These are phyloP conservation scores for Coturnix japonica DNA, from an alignment of 2,113 vertebrate species.

Conservation along the genomic window DNA sequence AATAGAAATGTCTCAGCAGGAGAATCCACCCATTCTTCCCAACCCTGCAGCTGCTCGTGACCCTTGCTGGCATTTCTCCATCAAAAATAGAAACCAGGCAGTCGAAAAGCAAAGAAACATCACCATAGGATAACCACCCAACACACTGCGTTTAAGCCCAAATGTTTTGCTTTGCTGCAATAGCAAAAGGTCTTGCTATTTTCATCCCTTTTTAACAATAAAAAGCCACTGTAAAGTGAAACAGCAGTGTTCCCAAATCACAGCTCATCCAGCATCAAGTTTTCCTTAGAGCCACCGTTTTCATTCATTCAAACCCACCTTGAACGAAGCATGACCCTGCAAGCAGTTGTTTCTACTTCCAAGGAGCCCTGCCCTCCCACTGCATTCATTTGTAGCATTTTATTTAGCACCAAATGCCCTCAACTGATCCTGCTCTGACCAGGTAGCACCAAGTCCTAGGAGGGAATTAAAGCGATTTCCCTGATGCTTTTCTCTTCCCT, in stretches of 20 bases:
- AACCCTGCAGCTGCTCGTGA: background rate
- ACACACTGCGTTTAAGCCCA: background rate
- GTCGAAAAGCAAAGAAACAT: background rate
- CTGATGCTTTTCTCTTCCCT: constrained; percentile 47
- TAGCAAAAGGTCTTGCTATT: background rate
- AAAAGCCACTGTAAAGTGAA: background rate
- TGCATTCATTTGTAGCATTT: background rate
- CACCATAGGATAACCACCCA: background rate
- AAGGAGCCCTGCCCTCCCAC: background rate
- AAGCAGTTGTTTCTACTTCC: background rate
- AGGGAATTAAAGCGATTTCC: constrained; percentile 4
- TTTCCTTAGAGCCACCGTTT: background rate
- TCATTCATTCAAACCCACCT: background rate
- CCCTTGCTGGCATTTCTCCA: background rate
- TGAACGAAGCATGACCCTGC: background rate
- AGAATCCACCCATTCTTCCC: background rate
- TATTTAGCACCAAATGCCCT: background rate
- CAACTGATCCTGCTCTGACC: background rate
- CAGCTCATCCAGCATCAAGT: background rate
- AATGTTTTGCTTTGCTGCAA: accelerated
- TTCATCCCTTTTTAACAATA: background rate
- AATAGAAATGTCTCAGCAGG: background rate
- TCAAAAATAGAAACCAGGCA: background rate
- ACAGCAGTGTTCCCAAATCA: accelerated
- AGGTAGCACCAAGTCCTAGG: background rate